These are phyloP conservation scores for Labeo rohita DNA, from an alignment of 2,113 vertebrate species.

Conservation along the genomic window DNA sequence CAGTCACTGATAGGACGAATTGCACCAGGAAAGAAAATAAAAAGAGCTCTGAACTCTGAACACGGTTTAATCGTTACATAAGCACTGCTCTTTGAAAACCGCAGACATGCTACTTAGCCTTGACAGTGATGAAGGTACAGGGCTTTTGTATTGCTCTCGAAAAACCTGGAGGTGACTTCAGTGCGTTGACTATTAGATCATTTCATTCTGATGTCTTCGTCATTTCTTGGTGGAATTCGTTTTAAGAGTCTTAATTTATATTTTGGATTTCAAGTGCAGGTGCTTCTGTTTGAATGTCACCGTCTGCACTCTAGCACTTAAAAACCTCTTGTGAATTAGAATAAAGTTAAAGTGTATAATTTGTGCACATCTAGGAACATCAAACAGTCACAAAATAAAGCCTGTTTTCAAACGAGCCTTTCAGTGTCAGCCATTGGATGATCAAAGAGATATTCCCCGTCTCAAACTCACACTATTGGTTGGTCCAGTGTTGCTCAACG, in stretches of 20 bases:
- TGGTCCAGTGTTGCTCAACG: background rate
- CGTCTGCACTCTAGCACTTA: background rate
- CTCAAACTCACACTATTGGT: background rate
- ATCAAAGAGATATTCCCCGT: background rate
- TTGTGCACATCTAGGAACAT: background rate
- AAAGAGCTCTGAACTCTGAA: no score
- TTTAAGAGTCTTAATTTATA: constrained; percentile 5
- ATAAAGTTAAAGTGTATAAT: background rate
- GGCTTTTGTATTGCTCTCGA: background rate
- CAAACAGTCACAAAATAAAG: background rate
- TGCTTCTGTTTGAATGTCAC: constrained; percentile 1
- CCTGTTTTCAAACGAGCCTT: background rate
- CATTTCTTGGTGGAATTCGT: background rate
- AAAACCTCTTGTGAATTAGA: background rate
- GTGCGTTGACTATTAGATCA: background rate
- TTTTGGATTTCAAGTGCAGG: background rate
- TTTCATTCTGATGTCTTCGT: background rate
- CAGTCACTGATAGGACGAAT: background rate
- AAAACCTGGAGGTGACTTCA: background rate
- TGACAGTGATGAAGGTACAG: background rate
- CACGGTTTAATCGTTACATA: background rate
- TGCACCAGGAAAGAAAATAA: background rate
- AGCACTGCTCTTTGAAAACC: background rate
- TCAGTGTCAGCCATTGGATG: background rate
- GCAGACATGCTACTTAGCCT: background rate